A percentile compares a stretch with the other conserved stretches of the same genome.
Conservation (phyloP, 53 echinoderm and acorn worm genomes). For the Stichopus horrens region DNA sequence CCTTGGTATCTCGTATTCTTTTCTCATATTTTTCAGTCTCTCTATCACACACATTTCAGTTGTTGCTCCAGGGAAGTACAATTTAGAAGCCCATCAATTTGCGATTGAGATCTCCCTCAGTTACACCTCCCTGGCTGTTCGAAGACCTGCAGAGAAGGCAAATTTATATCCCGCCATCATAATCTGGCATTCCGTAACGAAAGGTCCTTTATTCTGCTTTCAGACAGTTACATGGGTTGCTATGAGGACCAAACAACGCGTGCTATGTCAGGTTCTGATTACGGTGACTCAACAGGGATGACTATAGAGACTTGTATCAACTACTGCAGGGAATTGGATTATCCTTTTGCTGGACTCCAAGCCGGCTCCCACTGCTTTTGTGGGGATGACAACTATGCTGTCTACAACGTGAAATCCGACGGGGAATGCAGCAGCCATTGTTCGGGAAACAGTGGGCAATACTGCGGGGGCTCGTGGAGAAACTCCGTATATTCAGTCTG, state of each 20-base stretch:
- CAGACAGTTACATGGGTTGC: conserved; percentile 72
- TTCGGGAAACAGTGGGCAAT: conserved; percentile 53
- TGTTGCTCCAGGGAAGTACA: too few relatives aligned
- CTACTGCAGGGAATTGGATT: conserved; percentile 63
- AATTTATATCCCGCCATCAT: too few relatives aligned
- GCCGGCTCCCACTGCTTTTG: conserved; percentile 55
- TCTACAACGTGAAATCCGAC: conserved; percentile 49
- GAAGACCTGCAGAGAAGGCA: too few relatives aligned
- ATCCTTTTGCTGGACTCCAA: conserved; percentile 75
- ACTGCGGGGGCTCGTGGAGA: conserved; percentile 64
- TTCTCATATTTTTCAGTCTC: too few relatives aligned
- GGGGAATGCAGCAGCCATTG: conserved; percentile 62
- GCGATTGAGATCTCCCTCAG: too few relatives aligned
- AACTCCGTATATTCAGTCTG: conserved; percentile 57
- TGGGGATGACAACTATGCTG: conserved; percentile 63
- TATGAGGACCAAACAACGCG: conserved; percentile 56
- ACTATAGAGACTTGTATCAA: conserved; percentile 56
- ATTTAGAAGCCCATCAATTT: too few relatives aligned
- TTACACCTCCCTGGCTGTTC: too few relatives aligned
- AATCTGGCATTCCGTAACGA: too few relatives aligned
- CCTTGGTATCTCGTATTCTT: too few relatives aligned
- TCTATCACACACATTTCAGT: too few relatives aligned
- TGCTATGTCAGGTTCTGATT: conserved; percentile 47
- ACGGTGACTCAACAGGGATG: conserved; percentile 32
- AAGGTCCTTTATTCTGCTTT: neutral